Base-by-base conservation (phyloP, 2,113 vertebrate genomes). In the Tretioscincus oriximinensis region DNA sequence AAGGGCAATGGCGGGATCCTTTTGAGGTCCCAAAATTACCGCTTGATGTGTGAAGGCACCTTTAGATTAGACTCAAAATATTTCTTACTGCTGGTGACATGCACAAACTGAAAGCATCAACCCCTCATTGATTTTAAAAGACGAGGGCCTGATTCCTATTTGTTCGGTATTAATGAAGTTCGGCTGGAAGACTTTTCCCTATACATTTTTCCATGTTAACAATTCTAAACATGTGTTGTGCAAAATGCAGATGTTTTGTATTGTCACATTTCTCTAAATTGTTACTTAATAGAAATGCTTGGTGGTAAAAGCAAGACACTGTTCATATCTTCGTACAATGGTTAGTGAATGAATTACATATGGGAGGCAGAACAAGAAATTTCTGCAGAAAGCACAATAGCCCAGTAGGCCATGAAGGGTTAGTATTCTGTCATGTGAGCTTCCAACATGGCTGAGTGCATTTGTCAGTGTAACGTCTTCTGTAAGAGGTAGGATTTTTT, bases 141-240 rank as follows among this genome's bases (percentile, higher is more conserved):
- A 24, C 63, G 2, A 18, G 35, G 26, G 41, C 47, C 58, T 68
- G n/a, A 28, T 35, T 1, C 45, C 47, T 73, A 3, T 83, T 49
- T 11, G 9, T 31, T 79, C 1, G 5, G 16, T 24, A 1, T 89
- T 83, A n/a, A 74, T 82, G 75, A 29, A 80, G 76, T 84, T 68
- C 21, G 51, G n/a, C 20, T 11, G 45, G 60, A 14, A n/a, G 64
- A 14, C 8, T 66, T 60, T 31, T 9, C 83, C 89, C 78, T 79
- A 7, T 51, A 75, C 71, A 11, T 65, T 20, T 78, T 90, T 82
- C 47, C 74, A 12, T 51, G 51, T 86, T 18, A 71, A 21, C 26
- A 71, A 14, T 79, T 54, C 60, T 80, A 76, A 24, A 58, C 8
- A 1, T 2, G 2, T 66, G 5, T 31, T 6, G 47, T 14, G 68